Base-by-base conservation (phyloP, 1,140 invertebrate genomes). In the Drosophila equinoxialis region DNA sequence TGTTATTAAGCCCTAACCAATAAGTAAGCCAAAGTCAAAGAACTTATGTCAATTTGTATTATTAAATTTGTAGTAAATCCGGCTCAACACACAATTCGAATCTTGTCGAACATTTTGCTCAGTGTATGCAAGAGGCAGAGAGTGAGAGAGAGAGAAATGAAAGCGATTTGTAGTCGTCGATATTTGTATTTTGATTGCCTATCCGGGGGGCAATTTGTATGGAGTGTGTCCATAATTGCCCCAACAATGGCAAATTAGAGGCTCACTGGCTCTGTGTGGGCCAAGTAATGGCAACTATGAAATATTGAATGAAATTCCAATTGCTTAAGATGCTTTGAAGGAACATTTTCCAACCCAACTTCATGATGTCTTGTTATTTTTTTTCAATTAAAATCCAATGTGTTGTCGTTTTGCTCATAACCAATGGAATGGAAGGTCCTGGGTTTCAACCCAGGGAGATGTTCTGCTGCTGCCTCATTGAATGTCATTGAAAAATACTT, bases 401-500 rank as follows among this genome's bases (percentile, higher is more conserved):
- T 65, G 62, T 79, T 73, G 48, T 68, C 55, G 35, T 69, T 68
- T 30, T 14, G 39, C 23, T 51, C 61, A 59, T 68, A 60, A 54
- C 45, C 42, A 62, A 41, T 33, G 33, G 6, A 30, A 30, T 30
- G 30, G 3, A 30, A 30, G 30, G 6, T 30, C 30, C 8, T 30
- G 30, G 30, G 30, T 5, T 3, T 30, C 5, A 30, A 30, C 30
- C 5, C 30, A 1, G 30, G 30, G 6, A 30, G 30, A 30, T 30
- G 6, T 30, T 30, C 30, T 41, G 2, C 42, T 26, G 17, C 42
- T 60, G 64, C 30, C 74, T 74, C 73, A 77, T 86, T 79, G 83
- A 70, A 71, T 82, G 79, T 77, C 83, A 83, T 87, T 86, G 83
- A 78, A 87, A 76, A 89, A 81, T 89, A 87, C 84, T 89, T 89